Base-by-base conservation (phyloP, 2,888 invertebrate species). In the Drosophila tripunctata region DNA sequence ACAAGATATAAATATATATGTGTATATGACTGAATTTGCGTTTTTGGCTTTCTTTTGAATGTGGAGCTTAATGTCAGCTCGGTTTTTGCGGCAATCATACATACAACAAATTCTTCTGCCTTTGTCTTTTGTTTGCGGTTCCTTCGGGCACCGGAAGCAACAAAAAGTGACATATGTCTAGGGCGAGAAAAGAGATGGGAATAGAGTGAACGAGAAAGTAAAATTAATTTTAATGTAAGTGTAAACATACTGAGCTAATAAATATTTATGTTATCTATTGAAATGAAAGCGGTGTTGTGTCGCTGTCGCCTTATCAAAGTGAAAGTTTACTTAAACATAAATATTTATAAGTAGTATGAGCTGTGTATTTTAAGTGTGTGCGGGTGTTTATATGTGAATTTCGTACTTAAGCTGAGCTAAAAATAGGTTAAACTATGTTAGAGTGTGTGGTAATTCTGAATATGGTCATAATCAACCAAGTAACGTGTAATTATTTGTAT, bases 171-270 rank as follows among this genome's bases (percentile, higher is more conserved):
- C 78, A 78, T 67, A 58, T 35, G 40, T 21, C 15, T 15, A 17
- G 48, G 48, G 35, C n/a, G 22, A 15, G 14, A 14, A 21, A 22
- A 12, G 41, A 7, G 19, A 31, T 17, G 14, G 35, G 14, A 7
- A 27, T 27, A 27, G 27, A 10, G 24, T 1, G 14, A 3, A 15
- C 10, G 15, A 7, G 15, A 17, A 6, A 51, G 52, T 24, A 50
- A 48, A 80, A 86, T 82, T 87, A 85, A 85, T 82, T 79, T 82
- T 62, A 82, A 87, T 85, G 48, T 41, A 60, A 63, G 45, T 38
- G 12, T 40, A 12, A 14, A 33, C 3, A 22, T 47, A 27, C 47
- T 35, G 50, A 27, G 50, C 54, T 79, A 87, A 82, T 83, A 56
- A 38, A 58, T 71, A 87, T 82, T 71, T 65, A 87, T 87, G 74